A percentile compares a stretch with the other conserved stretches of the same genome.
Evolutionary conservation across 92 coral and sea anemone species (phyloP).

Genomic region (Porites divaricata): DNA sequence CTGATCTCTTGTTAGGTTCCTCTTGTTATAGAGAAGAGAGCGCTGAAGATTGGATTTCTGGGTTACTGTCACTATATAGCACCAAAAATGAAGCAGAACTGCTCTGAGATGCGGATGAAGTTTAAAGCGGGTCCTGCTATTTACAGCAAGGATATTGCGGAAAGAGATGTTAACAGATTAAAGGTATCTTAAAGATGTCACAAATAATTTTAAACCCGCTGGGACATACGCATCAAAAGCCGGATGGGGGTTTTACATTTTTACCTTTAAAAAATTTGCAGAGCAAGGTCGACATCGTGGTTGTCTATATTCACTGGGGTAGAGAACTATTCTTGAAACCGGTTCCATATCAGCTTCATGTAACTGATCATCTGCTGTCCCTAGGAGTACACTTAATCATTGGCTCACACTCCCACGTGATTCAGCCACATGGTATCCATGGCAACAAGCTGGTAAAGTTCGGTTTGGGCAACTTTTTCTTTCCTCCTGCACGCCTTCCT

Average conservation of each 20-base stretch:
- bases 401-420: conserved; percentile 64
- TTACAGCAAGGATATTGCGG: conserved; percentile 46
- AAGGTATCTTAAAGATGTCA: conserved; percentile 14
- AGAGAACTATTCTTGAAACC: conserved; percentile 18
- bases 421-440: conserved; percentile 51
- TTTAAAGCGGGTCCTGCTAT: conserved; percentile 62
- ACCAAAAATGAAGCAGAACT: conserved; percentile 3
- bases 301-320: conserved; percentile 77
- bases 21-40: conserved; percentile 58
- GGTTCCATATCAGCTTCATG: conserved; percentile 25
- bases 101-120: conserved; percentile 30
- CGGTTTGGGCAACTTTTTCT: conserved; percentile 68
- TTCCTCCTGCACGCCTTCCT: background rate
- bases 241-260: no score
- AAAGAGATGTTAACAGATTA: conserved; percentile 49
- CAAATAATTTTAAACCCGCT: no score
- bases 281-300: conserved; percentile 43
- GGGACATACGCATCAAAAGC: no score
- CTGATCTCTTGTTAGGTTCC: conserved; percentile 52
- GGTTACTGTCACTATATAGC: conserved; percentile 61
- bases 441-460: conserved; percentile 35
- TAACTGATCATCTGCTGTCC: background rate
- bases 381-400: conserved; percentile 61
- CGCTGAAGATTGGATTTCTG: conserved; percentile 81
- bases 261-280: no score